Conservation (phyloP, 2,888 invertebrate species). For the Ferdinandea cuprea region DNA sequence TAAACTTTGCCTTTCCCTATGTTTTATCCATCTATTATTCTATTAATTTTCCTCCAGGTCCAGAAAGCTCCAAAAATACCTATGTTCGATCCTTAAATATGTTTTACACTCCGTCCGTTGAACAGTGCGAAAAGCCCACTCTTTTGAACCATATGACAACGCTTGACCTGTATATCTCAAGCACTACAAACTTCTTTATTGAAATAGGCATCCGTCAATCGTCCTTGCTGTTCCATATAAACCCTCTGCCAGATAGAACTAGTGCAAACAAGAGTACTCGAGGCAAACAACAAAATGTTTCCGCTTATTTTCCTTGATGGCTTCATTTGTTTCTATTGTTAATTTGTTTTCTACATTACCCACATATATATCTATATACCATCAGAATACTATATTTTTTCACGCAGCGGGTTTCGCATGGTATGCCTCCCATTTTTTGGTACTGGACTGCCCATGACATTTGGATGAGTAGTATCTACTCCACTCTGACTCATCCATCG, state of each 20-base stretch:
- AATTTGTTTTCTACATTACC: slow-evolving; percentile 15
- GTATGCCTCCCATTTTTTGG: background rate
- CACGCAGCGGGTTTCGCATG: background rate
- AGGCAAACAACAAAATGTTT: slow-evolving; percentile 48
- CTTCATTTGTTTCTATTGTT: slow-evolving; percentile 32
- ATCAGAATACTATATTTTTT: slow-evolving; percentile 48
- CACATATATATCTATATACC: slow-evolving; percentile 5
- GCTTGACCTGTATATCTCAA: too few species aligned
- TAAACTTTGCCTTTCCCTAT: too few species aligned
- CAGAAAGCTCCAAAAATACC: too few species aligned
- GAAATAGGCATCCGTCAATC: background rate
- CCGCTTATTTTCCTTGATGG: slow-evolving; percentile 40
- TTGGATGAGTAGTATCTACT: slow-evolving; percentile 7
- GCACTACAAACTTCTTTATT: background rate
- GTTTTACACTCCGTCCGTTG: too few species aligned
- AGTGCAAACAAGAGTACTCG: slow-evolving; percentile 11
- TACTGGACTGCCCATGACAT: slow-evolving; percentile 61
- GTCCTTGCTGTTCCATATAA: background rate
- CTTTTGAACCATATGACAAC: too few species aligned
- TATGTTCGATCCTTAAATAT: too few species aligned
- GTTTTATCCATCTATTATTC: too few species aligned
- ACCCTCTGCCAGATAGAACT: slow-evolving; percentile 8
- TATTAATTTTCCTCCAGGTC: too few species aligned
- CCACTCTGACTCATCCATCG: background rate
- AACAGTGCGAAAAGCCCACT: too few species aligned